Conservation (phyloP, 2,797 vertebrate species). For the Alca torda region DNA sequence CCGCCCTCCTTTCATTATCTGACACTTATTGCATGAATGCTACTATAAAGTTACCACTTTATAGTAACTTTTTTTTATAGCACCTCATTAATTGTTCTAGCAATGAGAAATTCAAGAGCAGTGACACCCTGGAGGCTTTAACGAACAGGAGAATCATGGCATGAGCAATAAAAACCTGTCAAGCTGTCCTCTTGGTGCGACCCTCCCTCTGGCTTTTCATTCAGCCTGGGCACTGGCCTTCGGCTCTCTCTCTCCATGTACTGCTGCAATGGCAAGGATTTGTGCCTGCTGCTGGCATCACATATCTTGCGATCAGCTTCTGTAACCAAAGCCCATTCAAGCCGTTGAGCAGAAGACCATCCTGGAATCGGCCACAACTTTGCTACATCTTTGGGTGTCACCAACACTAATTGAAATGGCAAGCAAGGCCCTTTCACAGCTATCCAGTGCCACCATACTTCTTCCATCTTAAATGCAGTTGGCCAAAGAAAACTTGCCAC, state of each 20-base stretch:
- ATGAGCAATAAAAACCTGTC: background rate
- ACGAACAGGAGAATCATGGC: background rate
- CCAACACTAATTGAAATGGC: background rate
- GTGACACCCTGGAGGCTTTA: background rate
- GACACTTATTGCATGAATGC: background rate
- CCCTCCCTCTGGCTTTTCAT: background rate
- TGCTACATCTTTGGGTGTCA: background rate
- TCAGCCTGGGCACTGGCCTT: background rate
- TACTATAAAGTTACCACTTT: background rate
- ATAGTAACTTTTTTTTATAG: too few species aligned
- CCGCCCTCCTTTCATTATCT: background rate
- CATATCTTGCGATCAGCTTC: background rate
- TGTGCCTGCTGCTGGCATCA: background rate
- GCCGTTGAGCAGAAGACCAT: background rate
- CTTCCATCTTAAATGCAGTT: background rate
- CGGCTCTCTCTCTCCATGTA: background rate
- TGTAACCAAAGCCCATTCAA: background rate
- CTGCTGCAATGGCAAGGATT: background rate
- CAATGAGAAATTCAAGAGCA: background rate
- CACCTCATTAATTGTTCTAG: background rate
- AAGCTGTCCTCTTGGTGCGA: background rate
- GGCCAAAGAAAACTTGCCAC: background rate
- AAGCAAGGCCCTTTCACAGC: background rate
- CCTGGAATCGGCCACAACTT: background rate
- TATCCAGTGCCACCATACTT: background rate